phyloP scores from a whole-genome alignment of 1,140 invertebrate genomes.

The Piezodorus guildinii region DNA sequence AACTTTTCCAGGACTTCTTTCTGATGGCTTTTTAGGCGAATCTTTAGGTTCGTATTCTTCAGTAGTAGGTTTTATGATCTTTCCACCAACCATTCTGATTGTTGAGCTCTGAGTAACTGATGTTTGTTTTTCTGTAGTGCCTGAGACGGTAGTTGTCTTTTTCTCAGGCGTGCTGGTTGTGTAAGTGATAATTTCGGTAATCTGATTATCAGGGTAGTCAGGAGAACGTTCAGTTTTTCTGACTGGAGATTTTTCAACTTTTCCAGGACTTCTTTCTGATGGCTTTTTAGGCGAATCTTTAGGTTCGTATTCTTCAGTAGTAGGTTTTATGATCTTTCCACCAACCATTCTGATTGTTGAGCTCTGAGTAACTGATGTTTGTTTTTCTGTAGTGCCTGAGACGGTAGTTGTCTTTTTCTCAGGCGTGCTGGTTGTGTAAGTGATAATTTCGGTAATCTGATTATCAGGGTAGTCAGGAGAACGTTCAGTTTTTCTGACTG shows the following conservation, averaged over 20 bases:
- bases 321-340: constrained; percentile 23
- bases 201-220: not conserved
- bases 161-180: not conserved
- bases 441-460: not conserved
- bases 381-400: not conserved
- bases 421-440: not conserved
- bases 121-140: too few species aligned
- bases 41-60: not conserved
- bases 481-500: not conserved
- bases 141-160: not conserved
- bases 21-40: not conserved
- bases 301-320: not conserved
- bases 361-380: not conserved
- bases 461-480: not conserved
- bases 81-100: constrained; percentile 21
- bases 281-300: not conserved
- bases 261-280: not conserved
- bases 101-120: not conserved
- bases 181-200: not conserved
- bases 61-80: constrained; percentile 19
- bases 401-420: not conserved
- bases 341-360: constrained; percentile 22
- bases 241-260: not conserved
- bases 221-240: not conserved
- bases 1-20: not conserved